These are phyloP conservation scores for Syngnathoides biaculeatus DNA, from an alignment of 2,113 vertebrate genomes.

Conservation along the genomic window DNA sequence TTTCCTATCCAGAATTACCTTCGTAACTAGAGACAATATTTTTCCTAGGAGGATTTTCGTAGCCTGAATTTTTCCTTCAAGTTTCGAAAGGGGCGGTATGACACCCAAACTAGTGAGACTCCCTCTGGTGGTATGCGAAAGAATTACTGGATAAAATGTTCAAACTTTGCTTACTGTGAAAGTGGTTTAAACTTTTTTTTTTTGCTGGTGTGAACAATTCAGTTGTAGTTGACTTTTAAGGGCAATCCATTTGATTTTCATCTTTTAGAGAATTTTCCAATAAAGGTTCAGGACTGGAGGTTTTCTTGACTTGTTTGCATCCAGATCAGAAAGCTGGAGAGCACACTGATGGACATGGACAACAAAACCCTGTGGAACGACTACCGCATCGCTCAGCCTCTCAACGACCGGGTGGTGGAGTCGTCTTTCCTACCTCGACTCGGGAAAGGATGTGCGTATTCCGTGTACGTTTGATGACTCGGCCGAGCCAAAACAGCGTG, in stretches of 20 bases:
- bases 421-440: slow-evolving; percentile 74
- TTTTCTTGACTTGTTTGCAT: background rate
- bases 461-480: no score
- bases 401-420: slow-evolving; percentile 78
- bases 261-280: background rate
- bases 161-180: background rate
- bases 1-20: no score
- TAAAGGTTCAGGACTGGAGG: background rate
- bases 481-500: background rate
- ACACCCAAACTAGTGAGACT: no score
- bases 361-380: slow-evolving; percentile 80
- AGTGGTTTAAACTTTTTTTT: no score
- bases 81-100: no score
- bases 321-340: slow-evolving; percentile 80
- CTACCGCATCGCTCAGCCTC: slow-evolving; percentile 80
- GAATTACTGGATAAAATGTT: background rate
- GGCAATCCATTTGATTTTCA: background rate
- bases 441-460: slow-evolving; percentile 67
- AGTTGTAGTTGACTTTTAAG: no score
- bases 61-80: no score
- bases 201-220: no score
- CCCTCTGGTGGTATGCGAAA: background rate
- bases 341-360: slow-evolving; percentile 75
- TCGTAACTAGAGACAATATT: no score
- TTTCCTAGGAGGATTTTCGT: no score